A percentile compares a stretch with the other conserved stretches of the same genome.
Evolutionary conservation across 23 tunicate species (phyloP).

Genomic region (Oikopleura dioica): DNA sequence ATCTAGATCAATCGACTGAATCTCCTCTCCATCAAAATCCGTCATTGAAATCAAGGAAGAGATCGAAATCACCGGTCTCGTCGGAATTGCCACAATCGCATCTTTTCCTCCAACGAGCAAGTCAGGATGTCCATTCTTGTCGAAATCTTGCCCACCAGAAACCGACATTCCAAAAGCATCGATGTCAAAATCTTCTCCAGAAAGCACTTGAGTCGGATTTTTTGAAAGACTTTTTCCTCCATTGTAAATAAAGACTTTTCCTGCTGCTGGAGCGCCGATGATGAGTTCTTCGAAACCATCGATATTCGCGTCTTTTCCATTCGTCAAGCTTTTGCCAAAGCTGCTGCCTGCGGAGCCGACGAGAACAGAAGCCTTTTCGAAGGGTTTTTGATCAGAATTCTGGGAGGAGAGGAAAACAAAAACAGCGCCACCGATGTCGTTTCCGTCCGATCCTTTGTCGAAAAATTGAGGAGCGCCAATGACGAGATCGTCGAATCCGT

Average conservation of each 20-base stretch:
- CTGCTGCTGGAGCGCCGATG: conserved; percentile 8
- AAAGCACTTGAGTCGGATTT: background rate
- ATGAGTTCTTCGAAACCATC: background rate
- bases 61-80: conserved; percentile 8
- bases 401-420: background rate
- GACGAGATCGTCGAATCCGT: background rate
- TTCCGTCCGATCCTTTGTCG: background rate
- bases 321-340: background rate
- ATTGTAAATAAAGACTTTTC: background rate
- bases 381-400: no score
- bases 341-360: background rate
- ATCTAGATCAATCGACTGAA: no score
- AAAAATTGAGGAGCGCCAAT: conserved; percentile 6
- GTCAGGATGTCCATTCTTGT: background rate
- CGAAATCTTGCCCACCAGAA: no score
- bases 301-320: background rate
- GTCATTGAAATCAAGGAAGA: background rate
- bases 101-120: conserved; percentile 3
- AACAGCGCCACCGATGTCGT: background rate
- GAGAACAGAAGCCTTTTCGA: no score
- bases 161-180: background rate
- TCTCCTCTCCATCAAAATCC: background rate
- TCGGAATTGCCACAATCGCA: background rate
- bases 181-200: background rate
- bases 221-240: background rate